phyloP scores from a whole-genome alignment of 37 sponge, comb jelly and placozoan genomes.

The Bolinopsis microptera region DNA sequence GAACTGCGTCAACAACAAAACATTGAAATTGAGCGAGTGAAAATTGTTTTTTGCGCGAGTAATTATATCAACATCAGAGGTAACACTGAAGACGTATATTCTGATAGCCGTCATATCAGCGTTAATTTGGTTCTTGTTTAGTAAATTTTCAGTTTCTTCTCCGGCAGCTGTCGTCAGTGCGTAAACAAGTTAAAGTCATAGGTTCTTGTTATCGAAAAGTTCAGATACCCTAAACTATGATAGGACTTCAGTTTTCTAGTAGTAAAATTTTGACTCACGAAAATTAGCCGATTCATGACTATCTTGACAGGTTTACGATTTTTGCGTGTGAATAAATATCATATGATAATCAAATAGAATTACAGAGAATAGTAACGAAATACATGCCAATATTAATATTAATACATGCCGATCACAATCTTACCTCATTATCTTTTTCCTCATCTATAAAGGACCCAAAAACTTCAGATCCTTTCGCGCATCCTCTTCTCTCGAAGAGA shows the following conservation, averaged over 20 bases:
- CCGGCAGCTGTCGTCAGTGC: no score
- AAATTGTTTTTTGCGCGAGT: neutral
- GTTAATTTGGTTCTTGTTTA: no score
- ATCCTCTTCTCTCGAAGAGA: conserved; percentile 7
- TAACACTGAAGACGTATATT: neutral
- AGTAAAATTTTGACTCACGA: neutral
- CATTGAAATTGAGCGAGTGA: neutral
- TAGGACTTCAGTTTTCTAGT: neutral
- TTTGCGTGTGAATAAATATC: no score
- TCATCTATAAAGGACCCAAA: conserved; percentile 1
- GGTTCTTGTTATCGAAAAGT: no score
- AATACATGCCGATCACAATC: no score
- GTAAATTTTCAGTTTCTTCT: no score
- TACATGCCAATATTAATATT: no score
- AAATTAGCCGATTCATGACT: neutral
- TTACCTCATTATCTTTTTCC: neutral
- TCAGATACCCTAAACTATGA: no score
- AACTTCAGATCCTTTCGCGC: neutral
- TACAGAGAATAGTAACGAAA: no score
- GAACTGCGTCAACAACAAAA: neutral
- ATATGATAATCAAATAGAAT: neutral
- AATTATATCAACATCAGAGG: neutral
- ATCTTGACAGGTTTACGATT: neutral
- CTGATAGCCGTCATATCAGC: no score
- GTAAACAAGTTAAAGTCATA: no score